Evolutionary conservation across 2,888 invertebrate species (phyloP), one percentile per base, ranked within the genome.

Genomic region (Yponomeuta plumbellus): DNA sequence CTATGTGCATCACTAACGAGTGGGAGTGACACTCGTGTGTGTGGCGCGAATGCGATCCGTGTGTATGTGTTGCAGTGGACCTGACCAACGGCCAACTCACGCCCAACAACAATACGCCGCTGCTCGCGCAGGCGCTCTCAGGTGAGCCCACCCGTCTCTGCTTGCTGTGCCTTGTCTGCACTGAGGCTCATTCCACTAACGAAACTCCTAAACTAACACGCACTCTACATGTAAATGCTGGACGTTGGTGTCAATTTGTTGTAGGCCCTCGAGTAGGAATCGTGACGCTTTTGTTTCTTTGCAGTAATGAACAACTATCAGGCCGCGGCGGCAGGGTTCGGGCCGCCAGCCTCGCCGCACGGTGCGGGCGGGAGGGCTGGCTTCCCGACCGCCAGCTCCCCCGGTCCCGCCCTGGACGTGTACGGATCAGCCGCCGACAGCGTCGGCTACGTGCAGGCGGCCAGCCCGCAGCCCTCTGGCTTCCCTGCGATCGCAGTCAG

Each of bases 221-320:
- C 34, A 26, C 44, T 17, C 17, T 13, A 11, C 26, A 34, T 34
- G 34, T 34, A 61, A 11, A 44, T 52, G 62, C 65, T 66, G 65
- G 65, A 66, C 65, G 65, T 66, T 66, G 65, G 65, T 66, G 58
- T 23, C 21, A 34, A 39, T 40, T 63, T n/a, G n/a, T 40, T 63
- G 40, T 63, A 63, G 39, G 21, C 61, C 26, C 17, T 26, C 57
- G 57, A 44, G 11, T 34, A 44, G n/a, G n/a, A 13, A 39, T 39
- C 11, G 26, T 67, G 65, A 69, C 67, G 59, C 67, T 58, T 65
- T 52, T 52, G 67, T 70, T 68, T 67, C 72, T 71, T 73, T 74
- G 75, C 95, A 97, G 98, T 98, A 92, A 97, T 98, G 96, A 97
- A 97, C 93, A 98, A 97, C 94, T 98, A 98, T 92, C 96, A 96